A percentile compares a stretch with the other conserved stretches of the same genome.
Conservation (phyloP, 1,140 invertebrate species). For the Dryas iulia region DNA sequence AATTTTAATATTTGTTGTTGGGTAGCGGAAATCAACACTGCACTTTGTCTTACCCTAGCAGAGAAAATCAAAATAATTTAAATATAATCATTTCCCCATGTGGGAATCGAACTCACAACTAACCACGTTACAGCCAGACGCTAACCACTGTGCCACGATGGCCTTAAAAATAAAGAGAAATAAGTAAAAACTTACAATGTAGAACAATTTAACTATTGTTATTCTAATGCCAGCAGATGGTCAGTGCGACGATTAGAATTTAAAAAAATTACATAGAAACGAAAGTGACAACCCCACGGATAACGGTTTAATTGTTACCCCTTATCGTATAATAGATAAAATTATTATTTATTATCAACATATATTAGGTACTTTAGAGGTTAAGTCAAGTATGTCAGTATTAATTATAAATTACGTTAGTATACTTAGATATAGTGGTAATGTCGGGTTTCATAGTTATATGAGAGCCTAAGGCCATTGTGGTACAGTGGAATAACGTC, state of each 20-base stretch:
- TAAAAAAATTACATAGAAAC: background rate
- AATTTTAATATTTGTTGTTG: too few species aligned
- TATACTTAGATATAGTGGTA: background rate
- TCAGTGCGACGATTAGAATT: background rate
- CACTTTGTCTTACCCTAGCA: too few species aligned
- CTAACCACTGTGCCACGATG: too few species aligned
- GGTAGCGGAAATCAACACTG: too few species aligned
- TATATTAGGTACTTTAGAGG: background rate
- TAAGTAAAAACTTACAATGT: background rate
- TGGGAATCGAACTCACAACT: too few species aligned
- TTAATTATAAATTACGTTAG: background rate
- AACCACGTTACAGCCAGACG: too few species aligned
- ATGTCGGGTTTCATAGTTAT: background rate
- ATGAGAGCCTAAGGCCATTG: too few species aligned
- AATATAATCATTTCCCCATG: too few species aligned
- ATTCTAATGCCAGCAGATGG: background rate
- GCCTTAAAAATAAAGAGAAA: too few species aligned
- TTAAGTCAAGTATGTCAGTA: background rate
- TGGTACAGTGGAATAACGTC: too few species aligned
- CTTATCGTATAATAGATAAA: background rate
- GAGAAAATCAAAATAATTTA: too few species aligned
- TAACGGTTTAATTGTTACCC: background rate
- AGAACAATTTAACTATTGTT: background rate
- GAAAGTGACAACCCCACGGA: background rate
- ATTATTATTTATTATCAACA: background rate